phyloP scores from a whole-genome alignment of 2,113 vertebrate species.

The pig (Sus scrofa) region T2T-Sscrofa CM000814.6:109280501-109281000 shows the following conservation, averaged over 20 bases:
- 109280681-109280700: conserved; percentile 1
- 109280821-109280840: neutral
- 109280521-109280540: neutral
- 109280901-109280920: neutral
- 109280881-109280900: neutral
- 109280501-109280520: neutral
- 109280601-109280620: conserved; percentile 39
- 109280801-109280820: neutral
- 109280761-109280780: neutral
- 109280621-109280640: neutral
- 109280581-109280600: conserved; percentile 4
- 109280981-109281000: neutral
- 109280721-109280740: conserved; percentile 10
- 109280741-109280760: neutral
- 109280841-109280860: neutral
- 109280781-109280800: neutral
- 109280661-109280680: conserved; percentile 44
- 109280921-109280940: neutral
- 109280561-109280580: conserved; percentile 59
- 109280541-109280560: neutral
- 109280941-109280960: neutral
- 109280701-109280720: conserved; percentile 6
- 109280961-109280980: neutral
- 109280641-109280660: neutral
- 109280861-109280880: neutral